Conservation (phyloP, 2,797 vertebrate genomes). For the Artibeus jamaicensis region DNA sequence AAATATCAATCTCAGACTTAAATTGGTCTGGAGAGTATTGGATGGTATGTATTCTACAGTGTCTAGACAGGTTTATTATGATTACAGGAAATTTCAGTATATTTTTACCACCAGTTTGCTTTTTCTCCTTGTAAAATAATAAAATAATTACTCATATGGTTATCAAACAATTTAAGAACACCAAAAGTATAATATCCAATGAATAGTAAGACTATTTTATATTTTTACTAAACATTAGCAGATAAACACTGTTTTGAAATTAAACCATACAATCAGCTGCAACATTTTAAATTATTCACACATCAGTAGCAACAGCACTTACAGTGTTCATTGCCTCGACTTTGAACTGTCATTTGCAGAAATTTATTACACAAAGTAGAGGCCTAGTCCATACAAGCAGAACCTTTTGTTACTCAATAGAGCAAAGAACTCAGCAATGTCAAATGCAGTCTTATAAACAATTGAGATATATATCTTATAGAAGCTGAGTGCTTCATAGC, state of each 20-base stretch:
- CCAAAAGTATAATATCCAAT: background rate
- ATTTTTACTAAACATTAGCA: background rate
- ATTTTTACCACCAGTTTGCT: background rate
- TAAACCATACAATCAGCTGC: background rate
- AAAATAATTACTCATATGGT: background rate
- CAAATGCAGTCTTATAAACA: conserved; percentile 30
- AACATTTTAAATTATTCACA: conserved; percentile 29
- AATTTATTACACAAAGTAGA: conserved; percentile 72
- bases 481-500: background rate
- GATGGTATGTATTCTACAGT: background rate
- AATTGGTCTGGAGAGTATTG: background rate
- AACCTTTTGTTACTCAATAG: conserved; percentile 51
- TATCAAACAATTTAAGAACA: background rate
- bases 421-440: conserved; percentile 65
- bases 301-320: background rate
- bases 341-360: conserved; percentile 59
- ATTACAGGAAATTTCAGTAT: background rate
- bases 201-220: background rate
- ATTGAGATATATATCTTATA: background rate
- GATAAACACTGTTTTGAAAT: background rate
- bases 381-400: background rate
- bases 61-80: background rate
- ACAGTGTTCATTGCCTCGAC: conserved; percentile 45
- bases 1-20: background rate
- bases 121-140: background rate